These are phyloP conservation scores for Carlito syrichta DNA, from an alignment of 2,113 vertebrate genomes.

Conservation along the genomic window DNA sequence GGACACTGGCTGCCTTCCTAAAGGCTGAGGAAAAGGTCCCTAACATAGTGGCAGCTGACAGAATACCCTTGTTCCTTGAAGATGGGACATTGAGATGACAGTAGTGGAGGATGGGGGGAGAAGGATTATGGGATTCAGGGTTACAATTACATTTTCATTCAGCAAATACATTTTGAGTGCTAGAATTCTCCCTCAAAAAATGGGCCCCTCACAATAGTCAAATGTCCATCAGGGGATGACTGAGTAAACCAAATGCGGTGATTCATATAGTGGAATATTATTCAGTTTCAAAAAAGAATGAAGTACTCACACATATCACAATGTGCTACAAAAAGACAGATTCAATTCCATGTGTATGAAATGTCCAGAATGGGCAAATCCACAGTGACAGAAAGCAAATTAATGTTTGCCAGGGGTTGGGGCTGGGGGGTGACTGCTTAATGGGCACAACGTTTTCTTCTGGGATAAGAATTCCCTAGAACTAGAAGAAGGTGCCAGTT, in stretches of 20 bases:
- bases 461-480: not conserved
- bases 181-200: not conserved
- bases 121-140: accelerated
- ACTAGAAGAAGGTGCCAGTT: accelerated
- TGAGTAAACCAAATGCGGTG: accelerated
- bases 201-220: not conserved
- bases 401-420: accelerated
- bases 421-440: accelerated
- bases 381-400: not conserved
- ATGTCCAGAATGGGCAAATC: not conserved
- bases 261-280: accelerated
- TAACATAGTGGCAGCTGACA: accelerated
- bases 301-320: accelerated
- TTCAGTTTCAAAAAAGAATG: accelerated
- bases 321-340: accelerated
- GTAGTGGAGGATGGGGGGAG: too few relatives aligned
- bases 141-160: not conserved
- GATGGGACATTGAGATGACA: accelerated
- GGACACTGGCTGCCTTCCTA: accelerated
- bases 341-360: not conserved
- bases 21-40: not conserved
- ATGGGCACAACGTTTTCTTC: accelerated
- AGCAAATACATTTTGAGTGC: not conserved
- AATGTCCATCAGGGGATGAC: accelerated
- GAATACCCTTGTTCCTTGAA: not conserved